Evolutionary conservation across 37 sponge, comb jelly and placozoan genomes (phyloP), one percentile per base, ranked within the genome.

Genomic region (Cliona cf. orientalis): DNA sequence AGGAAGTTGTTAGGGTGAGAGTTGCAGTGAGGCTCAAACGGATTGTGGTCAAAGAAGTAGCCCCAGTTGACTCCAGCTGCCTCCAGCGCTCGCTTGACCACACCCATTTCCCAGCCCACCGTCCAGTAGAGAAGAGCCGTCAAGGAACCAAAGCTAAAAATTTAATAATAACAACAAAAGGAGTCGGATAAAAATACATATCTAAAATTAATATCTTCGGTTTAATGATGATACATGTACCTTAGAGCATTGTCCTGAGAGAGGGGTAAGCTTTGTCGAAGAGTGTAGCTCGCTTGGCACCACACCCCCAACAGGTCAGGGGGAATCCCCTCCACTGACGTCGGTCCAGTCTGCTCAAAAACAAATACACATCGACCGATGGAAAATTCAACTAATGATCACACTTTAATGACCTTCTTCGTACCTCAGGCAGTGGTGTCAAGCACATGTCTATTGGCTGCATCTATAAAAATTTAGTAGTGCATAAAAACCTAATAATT

Each of bases 1-100:
- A 87, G 38, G 37, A 82, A 72, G 59, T 87, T 87, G 70, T 87
- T 87, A 25, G 88, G 88, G 43, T 87, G 88, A 31, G 60, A 28
- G 81, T 87, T 87, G 65, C 88, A 87, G 66, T 87, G 88, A 40
- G 88, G 88, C 44, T 81, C 76, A 64, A 56, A 81, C 1, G 81
- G 88, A 72, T 81, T 87, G 73, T 87, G 88, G 41, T 87, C 88
- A 71, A 87, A 43, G 68, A 81, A 87, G 73, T 81, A 81, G 37
- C 88, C 88, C 88, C 88, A 87, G 49, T 80, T 87, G 63, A 87
- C 81, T 3, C 57, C 33, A 43, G 59, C 34, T 6, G 28, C 55
- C 74, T 81, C 59, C 41, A 81, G 53, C 3, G 25, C 21, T 5
- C 58, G 34, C 17, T 69, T 66, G 55, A 85, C 45, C 37, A 67